Percentiles rank a stretch among this genome's conserved stretches.
Conservation (phyloP, 2,888 invertebrate genomes). For the Euclidia mi region DNA sequence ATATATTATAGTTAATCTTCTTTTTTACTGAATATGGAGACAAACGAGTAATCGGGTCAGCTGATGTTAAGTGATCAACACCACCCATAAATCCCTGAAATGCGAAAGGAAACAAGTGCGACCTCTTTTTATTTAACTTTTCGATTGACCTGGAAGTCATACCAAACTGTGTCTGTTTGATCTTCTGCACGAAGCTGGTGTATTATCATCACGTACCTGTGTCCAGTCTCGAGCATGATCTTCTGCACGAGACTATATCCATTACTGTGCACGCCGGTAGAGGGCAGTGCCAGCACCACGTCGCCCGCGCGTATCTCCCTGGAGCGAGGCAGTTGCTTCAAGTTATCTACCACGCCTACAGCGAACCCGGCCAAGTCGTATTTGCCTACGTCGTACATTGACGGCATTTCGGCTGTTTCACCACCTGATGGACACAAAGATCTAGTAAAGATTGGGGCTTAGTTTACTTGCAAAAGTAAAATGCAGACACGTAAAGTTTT, state of each 20-base stretch:
- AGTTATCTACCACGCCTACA: conserved; percentile 97
- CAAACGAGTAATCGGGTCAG: too few relatives aligned
- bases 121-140: too few relatives aligned
- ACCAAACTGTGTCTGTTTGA: too few relatives aligned
- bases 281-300: conserved; percentile 95
- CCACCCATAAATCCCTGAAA: too few relatives aligned
- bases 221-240: conserved; percentile 92
- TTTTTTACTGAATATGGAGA: too few relatives aligned
- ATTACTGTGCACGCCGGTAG: conserved; percentile 98
- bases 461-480: too few relatives aligned
- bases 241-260: conserved; percentile 97
- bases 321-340: conserved; percentile 92
- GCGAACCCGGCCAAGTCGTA: conserved; percentile 99
- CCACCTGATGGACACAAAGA: conserved; percentile 91
- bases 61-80: too few relatives aligned
- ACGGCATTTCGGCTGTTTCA: conserved; percentile 99
- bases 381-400: conserved; percentile 96
- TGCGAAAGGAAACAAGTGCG: too few relatives aligned
- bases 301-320: conserved; percentile 93
- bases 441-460: not conserved
- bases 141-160: too few relatives aligned
- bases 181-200: too few relatives aligned
- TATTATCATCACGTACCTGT: conserved; percentile 88
- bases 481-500: too few relatives aligned
- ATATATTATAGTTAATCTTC: too few relatives aligned